Percentiles rank a stretch among this genome's conserved stretches.
Conservation (phyloP, 37 sponge, comb jelly and placozoan genomes). For the Eunapius fragilis region DNA sequence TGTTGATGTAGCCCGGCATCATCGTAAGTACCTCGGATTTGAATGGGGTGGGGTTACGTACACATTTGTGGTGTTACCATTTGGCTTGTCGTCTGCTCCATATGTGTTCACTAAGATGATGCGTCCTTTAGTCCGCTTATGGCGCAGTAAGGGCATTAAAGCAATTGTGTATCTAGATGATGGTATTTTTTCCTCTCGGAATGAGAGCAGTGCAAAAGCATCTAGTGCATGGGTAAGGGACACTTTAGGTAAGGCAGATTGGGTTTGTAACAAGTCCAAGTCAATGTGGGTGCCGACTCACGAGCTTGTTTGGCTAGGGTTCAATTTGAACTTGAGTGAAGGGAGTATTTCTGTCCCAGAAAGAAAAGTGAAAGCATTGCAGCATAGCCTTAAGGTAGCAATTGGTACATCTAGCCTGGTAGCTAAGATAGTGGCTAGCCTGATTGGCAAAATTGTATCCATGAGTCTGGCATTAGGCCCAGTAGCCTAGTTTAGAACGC, state of each 20-base stretch:
- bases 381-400: not conserved
- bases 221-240: not conserved
- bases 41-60: not conserved
- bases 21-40: constrained; percentile 25
- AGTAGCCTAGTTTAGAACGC: not conserved
- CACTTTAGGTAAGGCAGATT: not conserved
- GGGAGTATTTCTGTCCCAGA: constrained; percentile 24
- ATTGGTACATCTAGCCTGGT: no score
- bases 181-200: constrained; percentile 1
- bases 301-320: not conserved
- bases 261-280: constrained; percentile 4
- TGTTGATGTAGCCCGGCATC: not conserved
- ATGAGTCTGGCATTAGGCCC: constrained; percentile 12
- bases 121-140: not conserved
- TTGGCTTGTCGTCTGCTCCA: constrained; percentile 23
- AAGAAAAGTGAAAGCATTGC: not conserved
- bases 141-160: not conserved
- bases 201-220: not conserved
- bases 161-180: constrained; percentile 38
- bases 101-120: constrained; percentile 26
- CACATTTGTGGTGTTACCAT: constrained; percentile 3
- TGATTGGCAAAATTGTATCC: constrained; percentile 13
- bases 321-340: not conserved
- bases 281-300: constrained; percentile 2
- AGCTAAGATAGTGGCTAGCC: not conserved